These are phyloP conservation scores for Campoplex capitator DNA, from an alignment of 2,888 invertebrate genomes.

Conservation along the genomic window DNA sequence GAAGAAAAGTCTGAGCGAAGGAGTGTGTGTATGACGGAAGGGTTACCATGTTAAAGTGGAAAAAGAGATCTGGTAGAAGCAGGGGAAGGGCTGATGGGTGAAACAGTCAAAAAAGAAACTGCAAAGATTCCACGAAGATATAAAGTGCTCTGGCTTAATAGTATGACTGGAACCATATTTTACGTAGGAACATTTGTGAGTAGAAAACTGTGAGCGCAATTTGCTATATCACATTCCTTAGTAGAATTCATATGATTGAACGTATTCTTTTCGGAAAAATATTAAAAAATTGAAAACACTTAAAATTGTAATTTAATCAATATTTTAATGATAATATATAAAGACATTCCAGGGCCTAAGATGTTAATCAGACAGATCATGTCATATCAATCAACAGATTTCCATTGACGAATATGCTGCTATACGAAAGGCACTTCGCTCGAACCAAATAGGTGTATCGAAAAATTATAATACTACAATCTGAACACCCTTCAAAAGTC, in stretches of 20 bases:
- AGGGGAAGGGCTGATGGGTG: slow-evolving; percentile 7
- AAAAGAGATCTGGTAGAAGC: slow-evolving; percentile 5
- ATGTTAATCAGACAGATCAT: too few relatives aligned
- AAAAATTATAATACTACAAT: neutral
- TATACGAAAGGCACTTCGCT: neutral
- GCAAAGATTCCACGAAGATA: slow-evolving; percentile 42
- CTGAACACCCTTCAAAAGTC: neutral
- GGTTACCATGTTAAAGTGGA: slow-evolving; percentile 27
- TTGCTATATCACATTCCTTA: slow-evolving; percentile 32
- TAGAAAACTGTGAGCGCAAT: neutral
- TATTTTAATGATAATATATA: neutral
- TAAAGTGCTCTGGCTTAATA: slow-evolving; percentile 53
- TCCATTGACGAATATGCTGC: neutral
- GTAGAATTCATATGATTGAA: slow-evolving; percentile 5
- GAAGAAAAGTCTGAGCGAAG: slow-evolving; percentile 42
- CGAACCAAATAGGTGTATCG: neutral
- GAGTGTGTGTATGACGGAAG: slow-evolving; percentile 36
- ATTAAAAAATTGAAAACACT: neutral
- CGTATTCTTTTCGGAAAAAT: slow-evolving; percentile 25
- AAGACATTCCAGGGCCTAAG: neutral
- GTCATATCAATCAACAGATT: neutral
- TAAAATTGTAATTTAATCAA: neutral
- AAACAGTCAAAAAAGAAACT: slow-evolving; percentile 48
- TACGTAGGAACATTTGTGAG: slow-evolving; percentile 17
- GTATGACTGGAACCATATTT: slow-evolving; percentile 24